These are phyloP conservation scores for Cydia fagiglandana DNA, from an alignment of 1,140 invertebrate genomes.

Conservation along the genomic window DNA sequence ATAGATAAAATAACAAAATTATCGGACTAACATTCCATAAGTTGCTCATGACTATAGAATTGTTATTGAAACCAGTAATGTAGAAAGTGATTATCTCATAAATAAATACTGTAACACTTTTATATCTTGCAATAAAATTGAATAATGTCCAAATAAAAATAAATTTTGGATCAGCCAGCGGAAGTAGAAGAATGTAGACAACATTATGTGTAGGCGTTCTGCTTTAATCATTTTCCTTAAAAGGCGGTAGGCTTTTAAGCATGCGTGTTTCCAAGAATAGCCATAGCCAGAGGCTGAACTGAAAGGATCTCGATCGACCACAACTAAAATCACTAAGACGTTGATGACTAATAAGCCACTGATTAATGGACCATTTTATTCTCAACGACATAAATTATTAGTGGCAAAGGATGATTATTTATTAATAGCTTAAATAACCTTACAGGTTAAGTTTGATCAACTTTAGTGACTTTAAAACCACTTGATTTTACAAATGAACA, in stretches of 20 bases:
- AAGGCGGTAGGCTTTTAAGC: not conserved
- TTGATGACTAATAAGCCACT: conserved; percentile 6
- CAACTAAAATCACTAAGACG: not conserved
- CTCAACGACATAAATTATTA: not conserved
- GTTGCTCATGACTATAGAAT: not conserved
- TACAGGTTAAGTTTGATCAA: no score
- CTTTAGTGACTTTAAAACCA: no score
- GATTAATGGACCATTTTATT: not conserved
- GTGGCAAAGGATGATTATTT: not conserved
- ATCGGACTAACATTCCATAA: not conserved
- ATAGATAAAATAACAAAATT: not conserved
- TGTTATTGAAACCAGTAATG: not conserved
- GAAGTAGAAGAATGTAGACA: not conserved
- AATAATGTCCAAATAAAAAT: conserved; percentile 6
- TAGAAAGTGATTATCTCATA: no score
- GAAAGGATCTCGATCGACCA: conserved; percentile 5
- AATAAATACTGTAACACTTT: not conserved
- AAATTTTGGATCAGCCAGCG: conserved; percentile 15
- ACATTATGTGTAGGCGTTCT: not conserved
- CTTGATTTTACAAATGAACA: no score
- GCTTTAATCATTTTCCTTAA: conserved; percentile 24
- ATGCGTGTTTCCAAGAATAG: conserved; percentile 3
- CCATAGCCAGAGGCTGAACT: not conserved
- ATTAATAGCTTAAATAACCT: not conserved
- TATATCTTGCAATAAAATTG: not conserved